Conservation (phyloP, 2,888 invertebrate species). For the Chrysina gloriosa region DNA sequence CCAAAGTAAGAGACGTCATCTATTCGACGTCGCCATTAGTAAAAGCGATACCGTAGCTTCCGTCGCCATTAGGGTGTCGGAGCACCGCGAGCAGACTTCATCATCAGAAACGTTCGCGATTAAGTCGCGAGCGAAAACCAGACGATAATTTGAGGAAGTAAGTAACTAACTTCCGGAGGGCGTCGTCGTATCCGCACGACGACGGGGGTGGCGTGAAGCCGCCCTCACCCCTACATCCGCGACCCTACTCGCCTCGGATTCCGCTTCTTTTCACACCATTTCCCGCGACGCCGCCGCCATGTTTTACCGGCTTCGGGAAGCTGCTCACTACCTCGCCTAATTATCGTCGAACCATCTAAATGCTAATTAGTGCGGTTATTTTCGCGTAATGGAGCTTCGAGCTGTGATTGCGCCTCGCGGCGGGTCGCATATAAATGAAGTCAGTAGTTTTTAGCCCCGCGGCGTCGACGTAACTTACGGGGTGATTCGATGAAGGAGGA, state of each 20-base stretch:
- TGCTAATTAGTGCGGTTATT: slow-evolving; percentile 69
- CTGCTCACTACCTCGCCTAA: slow-evolving; percentile 64
- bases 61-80: too few relatives aligned
- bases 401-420: too few relatives aligned
- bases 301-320: slow-evolving; percentile 60
- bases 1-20: not conserved
- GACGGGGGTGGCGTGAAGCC: too few relatives aligned
- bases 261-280: slow-evolving; percentile 65
- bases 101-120: slow-evolving; percentile 58
- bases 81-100: slow-evolving; percentile 52
- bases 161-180: not conserved
- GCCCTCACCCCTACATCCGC: slow-evolving; percentile 18
- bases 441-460: too few relatives aligned
- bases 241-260: slow-evolving; percentile 38
- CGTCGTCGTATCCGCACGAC: too few relatives aligned
- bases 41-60: slow-evolving; percentile 6
- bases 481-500: too few relatives aligned
- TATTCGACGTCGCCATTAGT: slow-evolving; percentile 19
- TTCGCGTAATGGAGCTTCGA: slow-evolving; percentile 60
- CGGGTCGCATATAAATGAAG: too few relatives aligned
- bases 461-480: too few relatives aligned
- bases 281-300: slow-evolving; percentile 58
- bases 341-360: slow-evolving; percentile 69
- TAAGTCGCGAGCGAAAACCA: slow-evolving; percentile 52
- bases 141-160: slow-evolving; percentile 58